Conservation (phyloP, 2,113 vertebrate genomes). For the Geococcyx californianus region DNA sequence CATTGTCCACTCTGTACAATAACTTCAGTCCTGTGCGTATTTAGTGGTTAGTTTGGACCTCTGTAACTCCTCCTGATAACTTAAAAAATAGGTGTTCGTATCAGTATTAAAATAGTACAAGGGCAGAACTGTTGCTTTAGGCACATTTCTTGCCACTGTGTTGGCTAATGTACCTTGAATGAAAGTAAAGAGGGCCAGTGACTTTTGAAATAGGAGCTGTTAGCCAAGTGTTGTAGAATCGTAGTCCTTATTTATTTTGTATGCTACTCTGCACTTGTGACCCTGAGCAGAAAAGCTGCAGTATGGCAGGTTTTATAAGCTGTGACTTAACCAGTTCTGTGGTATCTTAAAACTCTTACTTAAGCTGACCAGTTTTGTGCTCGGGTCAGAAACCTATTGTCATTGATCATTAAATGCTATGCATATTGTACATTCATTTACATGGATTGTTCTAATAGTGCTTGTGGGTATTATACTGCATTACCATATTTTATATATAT, state of each 20-base stretch:
- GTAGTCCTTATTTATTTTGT: constrained; percentile 64
- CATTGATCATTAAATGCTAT: constrained; percentile 46
- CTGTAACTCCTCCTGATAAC: neutral
- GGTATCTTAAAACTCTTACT: constrained; percentile 15
- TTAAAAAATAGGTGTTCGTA: neutral
- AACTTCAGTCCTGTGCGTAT: neutral
- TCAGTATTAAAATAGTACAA: constrained; percentile 68
- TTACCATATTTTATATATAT: neutral
- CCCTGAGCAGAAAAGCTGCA: constrained; percentile 40
- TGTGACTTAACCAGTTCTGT: constrained; percentile 14
- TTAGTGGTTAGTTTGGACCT: neutral
- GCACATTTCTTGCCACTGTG: constrained; percentile 32
- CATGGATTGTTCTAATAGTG: constrained; percentile 24
- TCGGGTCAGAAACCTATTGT: constrained; percentile 18
- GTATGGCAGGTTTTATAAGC: constrained; percentile 23
- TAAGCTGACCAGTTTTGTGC: constrained; percentile 26
- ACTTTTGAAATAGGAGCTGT: constrained; percentile 12
- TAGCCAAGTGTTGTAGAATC: constrained; percentile 35
- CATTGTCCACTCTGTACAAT: neutral
- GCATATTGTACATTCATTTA: constrained; percentile 48
- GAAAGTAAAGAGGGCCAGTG: constrained; percentile 47
- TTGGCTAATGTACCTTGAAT: constrained; percentile 52
- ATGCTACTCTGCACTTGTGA: constrained; percentile 38
- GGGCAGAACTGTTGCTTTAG: constrained; percentile 36
- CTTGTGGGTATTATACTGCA: constrained; percentile 38